These are phyloP conservation scores for Prionchulus punctatus DNA, from an alignment of 2,888 invertebrate species.

Conservation along the genomic window DNA sequence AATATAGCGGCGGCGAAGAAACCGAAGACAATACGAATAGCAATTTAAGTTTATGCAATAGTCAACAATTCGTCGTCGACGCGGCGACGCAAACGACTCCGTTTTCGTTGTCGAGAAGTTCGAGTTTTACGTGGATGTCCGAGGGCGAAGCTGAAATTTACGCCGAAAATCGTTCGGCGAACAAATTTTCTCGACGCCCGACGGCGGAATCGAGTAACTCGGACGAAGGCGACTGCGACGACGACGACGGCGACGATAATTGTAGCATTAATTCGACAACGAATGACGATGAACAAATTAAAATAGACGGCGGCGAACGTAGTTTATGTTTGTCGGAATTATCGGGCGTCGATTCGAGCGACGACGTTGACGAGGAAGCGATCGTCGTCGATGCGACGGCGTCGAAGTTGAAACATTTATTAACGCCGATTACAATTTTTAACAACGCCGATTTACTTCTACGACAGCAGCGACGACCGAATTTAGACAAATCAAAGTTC, in stretches of 20 bases:
- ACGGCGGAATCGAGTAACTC: neutral
- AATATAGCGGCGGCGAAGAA: neutral
- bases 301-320: neutral
- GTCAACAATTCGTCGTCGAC: slow-evolving; percentile 12
- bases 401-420: too few species aligned
- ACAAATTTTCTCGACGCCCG: neutral
- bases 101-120: slow-evolving; percentile 16
- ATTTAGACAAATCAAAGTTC: too few species aligned
- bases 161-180: neutral
- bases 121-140: slow-evolving; percentile 19
- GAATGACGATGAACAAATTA: too few species aligned
- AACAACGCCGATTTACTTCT: too few species aligned
- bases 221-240: neutral
- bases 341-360: neutral
- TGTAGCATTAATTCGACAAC: neutral
- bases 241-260: neutral
- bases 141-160: slow-evolving; percentile 9
- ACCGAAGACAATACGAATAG: neutral
- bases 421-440: too few species aligned
- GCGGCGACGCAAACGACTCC: slow-evolving; percentile 16
- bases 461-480: too few species aligned
- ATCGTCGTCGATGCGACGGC: too few species aligned
- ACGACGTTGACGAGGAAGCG: neutral
- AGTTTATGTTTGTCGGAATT: slow-evolving; percentile 1
- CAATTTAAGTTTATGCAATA: neutral